Evolutionary conservation across 1,140 invertebrate species (phyloP).

Genomic region (Heterodera carotae): DNA sequence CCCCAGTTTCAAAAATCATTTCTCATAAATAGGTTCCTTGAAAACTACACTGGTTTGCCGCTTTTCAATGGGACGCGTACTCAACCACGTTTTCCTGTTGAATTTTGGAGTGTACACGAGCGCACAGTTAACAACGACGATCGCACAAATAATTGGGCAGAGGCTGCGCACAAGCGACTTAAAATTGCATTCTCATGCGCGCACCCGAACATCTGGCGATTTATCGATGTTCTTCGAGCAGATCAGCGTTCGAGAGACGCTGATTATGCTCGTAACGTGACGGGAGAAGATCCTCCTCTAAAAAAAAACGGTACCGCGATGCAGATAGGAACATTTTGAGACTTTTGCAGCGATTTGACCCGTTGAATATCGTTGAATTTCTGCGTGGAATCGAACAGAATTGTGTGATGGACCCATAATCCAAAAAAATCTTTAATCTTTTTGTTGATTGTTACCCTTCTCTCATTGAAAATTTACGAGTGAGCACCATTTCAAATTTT

Average conservation of each 20-base stretch:
- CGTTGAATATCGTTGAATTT: constrained; percentile 20
- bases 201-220: constrained; percentile 46
- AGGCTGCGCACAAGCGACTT: constrained; percentile 42
- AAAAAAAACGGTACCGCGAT: constrained; percentile 3
- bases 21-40: constrained; percentile 5
- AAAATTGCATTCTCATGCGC: constrained; percentile 33
- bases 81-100: constrained; percentile 8
- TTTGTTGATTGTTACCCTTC: too few relatives aligned
- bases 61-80: constrained; percentile 12
- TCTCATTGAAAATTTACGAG: too few relatives aligned
- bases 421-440: too few relatives aligned
- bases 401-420: not conserved
- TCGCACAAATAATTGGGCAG: constrained; percentile 40
- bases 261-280: constrained; percentile 34
- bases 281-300: constrained; percentile 15
- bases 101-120: constrained; percentile 40
- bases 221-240: constrained; percentile 41
- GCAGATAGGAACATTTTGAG: constrained; percentile 16
- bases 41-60: constrained; percentile 12
- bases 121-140: constrained; percentile 34
- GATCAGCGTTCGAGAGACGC: constrained; percentile 44
- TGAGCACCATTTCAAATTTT: too few relatives aligned
- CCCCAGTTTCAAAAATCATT: not conserved
- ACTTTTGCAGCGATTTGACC: constrained; percentile 11
- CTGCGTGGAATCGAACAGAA: constrained; percentile 5